Conservation (phyloP, 2,113 vertebrate genomes). For the Semnornis frantzii region DNA sequence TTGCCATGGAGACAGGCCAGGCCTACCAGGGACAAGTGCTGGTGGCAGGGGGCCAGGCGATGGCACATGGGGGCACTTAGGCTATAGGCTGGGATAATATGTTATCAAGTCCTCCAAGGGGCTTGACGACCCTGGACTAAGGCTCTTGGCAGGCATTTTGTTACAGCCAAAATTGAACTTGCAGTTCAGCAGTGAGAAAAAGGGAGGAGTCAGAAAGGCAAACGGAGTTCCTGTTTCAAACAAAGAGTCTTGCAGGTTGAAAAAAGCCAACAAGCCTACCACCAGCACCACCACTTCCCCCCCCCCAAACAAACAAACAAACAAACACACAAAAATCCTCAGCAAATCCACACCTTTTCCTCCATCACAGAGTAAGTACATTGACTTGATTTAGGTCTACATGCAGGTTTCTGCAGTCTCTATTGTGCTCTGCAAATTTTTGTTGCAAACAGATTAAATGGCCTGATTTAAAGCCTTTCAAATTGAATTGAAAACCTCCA, state of each 20-base stretch:
- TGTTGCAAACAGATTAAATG: neutral
- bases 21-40: conserved; percentile 67
- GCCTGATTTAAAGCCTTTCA: neutral
- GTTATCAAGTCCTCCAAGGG: conserved; percentile 6
- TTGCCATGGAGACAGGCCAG: conserved; percentile 77
- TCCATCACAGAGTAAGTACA: neutral
- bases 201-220: neutral
- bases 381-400: neutral
- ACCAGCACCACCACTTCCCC: too few relatives aligned
- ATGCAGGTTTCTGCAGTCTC: rapidly evolving
- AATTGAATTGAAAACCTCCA: conserved; percentile 10
- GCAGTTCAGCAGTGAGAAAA: neutral
- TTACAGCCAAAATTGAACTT: neutral
- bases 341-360: neutral
- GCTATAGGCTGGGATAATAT: conserved; percentile 11
- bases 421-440: neutral
- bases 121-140: neutral
- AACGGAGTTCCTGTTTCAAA: neutral
- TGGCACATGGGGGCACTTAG: conserved; percentile 17
- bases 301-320: too few relatives aligned
- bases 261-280: neutral
- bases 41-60: neutral
- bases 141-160: neutral
- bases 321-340: neutral
- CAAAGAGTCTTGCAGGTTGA: conserved; percentile 25